Evolutionary conservation across 2,888 invertebrate species (phyloP).

Genomic region (Dermolepida albohirtum): DNA sequence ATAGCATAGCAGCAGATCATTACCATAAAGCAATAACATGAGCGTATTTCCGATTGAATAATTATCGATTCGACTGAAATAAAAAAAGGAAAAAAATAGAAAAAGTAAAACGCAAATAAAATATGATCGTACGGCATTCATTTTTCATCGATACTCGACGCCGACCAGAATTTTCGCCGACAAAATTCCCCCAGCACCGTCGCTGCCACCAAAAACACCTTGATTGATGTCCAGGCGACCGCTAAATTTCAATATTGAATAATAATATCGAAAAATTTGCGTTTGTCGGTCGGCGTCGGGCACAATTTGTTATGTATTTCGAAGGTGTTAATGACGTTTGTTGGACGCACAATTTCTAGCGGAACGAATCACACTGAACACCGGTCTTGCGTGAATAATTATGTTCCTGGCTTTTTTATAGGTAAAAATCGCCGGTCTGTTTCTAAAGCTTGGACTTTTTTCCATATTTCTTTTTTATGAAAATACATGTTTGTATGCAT

Average conservation of each 20-base stretch:
- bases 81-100: too few relatives aligned
- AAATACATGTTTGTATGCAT: slow-evolving; percentile 10
- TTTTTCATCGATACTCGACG: slow-evolving; percentile 33
- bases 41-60: slow-evolving; percentile 26
- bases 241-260: slow-evolving; percentile 42
- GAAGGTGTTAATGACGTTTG: slow-evolving; percentile 44
- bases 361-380: slow-evolving; percentile 31
- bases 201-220: slow-evolving; percentile 22
- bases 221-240: slow-evolving; percentile 42
- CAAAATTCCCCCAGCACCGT: slow-evolving; percentile 1
- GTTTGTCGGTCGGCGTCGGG: slow-evolving; percentile 30
- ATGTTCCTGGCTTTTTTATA: slow-evolving; percentile 17
- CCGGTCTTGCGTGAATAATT: slow-evolving; percentile 37
- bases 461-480: slow-evolving; percentile 16
- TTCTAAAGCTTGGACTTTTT: slow-evolving; percentile 2
- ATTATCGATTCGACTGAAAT: slow-evolving; percentile 26
- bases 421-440: slow-evolving; percentile 12
- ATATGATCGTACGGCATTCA: slow-evolving; percentile 24
- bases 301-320: slow-evolving; percentile 42
- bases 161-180: slow-evolving; percentile 9
- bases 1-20: slow-evolving; percentile 9
- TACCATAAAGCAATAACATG: slow-evolving; percentile 14
- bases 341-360: slow-evolving; percentile 26
- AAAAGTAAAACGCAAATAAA: slow-evolving; percentile 20
- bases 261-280: slow-evolving; percentile 40